phyloP scores from a whole-genome alignment of 2,888 invertebrate genomes.

The Troilus luridus region DNA sequence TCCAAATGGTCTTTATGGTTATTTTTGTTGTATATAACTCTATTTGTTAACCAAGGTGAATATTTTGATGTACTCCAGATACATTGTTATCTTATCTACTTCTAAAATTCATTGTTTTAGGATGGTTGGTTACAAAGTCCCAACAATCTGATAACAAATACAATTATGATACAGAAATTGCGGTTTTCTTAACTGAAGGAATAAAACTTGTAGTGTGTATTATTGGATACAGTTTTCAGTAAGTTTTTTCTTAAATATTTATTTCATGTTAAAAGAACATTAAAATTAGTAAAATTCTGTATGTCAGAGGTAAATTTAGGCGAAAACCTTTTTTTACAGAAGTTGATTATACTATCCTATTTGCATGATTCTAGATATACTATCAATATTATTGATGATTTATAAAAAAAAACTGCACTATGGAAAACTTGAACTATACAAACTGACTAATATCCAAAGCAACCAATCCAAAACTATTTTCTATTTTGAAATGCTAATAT shows the following conservation, averaged over 20 bases:
- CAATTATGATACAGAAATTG: slow-evolving; percentile 89
- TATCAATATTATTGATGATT: no score
- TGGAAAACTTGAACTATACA: no score
- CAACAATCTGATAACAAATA: slow-evolving; percentile 86
- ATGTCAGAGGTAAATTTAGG: no score
- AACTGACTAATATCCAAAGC: no score
- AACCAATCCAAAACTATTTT: no score
- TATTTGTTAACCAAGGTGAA: slow-evolving; percentile 93
- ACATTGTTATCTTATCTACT: slow-evolving; percentile 52
- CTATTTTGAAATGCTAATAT: no score
- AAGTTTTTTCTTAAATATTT: slow-evolving; percentile 67
- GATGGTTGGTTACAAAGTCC: slow-evolving; percentile 91
- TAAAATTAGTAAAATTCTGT: background rate
- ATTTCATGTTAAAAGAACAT: background rate
- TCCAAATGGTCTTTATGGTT: slow-evolving; percentile 84
- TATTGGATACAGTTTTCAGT: slow-evolving; percentile 80
- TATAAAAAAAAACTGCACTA: no score
- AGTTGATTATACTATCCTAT: no score
- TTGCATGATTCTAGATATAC: no score
- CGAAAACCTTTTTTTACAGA: no score
- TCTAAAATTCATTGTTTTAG: slow-evolving; percentile 72
- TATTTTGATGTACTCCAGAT: slow-evolving; percentile 53
- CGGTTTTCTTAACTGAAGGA: slow-evolving; percentile 89
- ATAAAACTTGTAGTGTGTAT: slow-evolving; percentile 84
- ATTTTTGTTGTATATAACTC: slow-evolving; percentile 87